A percentile compares a stretch with the other conserved stretches of the same genome.
phyloP scores from a whole-genome alignment of 2,797 vertebrate genomes.

The Arctocebus calabarensis region DNA sequence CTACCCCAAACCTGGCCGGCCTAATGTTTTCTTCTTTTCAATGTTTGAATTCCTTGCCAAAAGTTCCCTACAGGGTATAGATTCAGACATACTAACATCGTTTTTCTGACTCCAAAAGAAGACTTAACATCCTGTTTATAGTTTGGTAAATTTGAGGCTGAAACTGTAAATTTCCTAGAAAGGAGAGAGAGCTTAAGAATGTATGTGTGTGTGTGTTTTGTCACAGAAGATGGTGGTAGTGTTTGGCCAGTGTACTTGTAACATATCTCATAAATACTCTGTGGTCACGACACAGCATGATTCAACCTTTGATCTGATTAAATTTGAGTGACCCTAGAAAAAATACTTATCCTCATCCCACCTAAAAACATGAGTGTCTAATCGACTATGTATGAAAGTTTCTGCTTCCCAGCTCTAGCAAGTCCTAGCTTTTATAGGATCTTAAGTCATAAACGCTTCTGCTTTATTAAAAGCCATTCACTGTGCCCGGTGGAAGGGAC shows the following conservation, averaged over 20 bases:
- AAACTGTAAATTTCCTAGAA: background rate
- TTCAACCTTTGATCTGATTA: conserved; percentile 56
- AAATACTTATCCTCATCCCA: background rate
- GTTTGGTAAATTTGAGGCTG: conserved; percentile 15
- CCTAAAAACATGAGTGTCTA: background rate
- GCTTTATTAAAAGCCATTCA: conserved; percentile 25
- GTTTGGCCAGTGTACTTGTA: background rate
- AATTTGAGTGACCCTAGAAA: conserved; percentile 35
- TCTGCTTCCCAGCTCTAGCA: background rate
- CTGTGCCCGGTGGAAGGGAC: background rate
- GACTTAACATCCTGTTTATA: conserved; percentile 11
- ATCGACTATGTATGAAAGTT: background rate
- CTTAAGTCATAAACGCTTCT: background rate
- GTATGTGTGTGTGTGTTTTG: background rate
- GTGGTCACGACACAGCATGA: background rate
- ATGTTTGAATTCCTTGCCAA: conserved; percentile 60
- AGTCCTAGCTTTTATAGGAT: conserved; percentile 4
- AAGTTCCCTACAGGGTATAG: conserved; percentile 67
- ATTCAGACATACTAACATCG: background rate
- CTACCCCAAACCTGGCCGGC: conserved; percentile 43
- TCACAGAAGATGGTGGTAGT: background rate
- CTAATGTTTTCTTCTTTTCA: background rate
- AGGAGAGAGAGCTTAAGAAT: background rate
- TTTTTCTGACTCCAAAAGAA: conserved; percentile 45
- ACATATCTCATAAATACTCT: conserved; percentile 45